Evolutionary conservation across 2,888 invertebrate genomes (phyloP).

Genomic region (Hypena proboscidalis): DNA sequence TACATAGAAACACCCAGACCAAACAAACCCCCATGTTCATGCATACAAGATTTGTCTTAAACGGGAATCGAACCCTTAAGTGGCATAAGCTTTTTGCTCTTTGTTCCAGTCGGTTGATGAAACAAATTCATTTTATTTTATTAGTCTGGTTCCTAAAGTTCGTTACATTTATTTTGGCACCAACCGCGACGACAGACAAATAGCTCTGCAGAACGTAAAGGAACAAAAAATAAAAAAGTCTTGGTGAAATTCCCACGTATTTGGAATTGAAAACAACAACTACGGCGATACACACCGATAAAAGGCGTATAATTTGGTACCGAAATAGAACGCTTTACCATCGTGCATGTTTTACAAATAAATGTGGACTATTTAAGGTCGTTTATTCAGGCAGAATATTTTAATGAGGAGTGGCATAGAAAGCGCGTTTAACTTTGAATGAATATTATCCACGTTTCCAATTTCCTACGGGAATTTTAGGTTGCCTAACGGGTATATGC

Average conservation of each 20-base stretch:
- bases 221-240: conserved; percentile 13
- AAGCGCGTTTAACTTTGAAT: conserved; percentile 26
- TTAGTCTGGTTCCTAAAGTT: conserved; percentile 10
- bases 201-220: conserved; percentile 18
- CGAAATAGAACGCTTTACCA: conserved; percentile 15
- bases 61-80: no score
- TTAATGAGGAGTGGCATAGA: conserved; percentile 43
- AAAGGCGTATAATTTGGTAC: conserved; percentile 1
- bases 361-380: conserved; percentile 33
- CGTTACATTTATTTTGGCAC: conserved; percentile 31
- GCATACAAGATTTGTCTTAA: no score
- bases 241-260: conserved; percentile 7
- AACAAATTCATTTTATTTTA: conserved; percentile 16
- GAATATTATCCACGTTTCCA: conserved; percentile 19
- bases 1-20: no score
- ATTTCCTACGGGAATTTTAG: neutral
- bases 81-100: no score
- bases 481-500: no score
- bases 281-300: neutral
- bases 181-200: conserved; percentile 18
- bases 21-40: no score
- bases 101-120: conserved; percentile 2
- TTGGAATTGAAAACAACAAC: neutral
- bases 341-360: conserved; percentile 10
- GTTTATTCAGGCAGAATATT: conserved; percentile 45